Evolutionary conservation across 2,888 invertebrate genomes (phyloP).

Genomic region (Scelioninae gen. 1): DNA sequence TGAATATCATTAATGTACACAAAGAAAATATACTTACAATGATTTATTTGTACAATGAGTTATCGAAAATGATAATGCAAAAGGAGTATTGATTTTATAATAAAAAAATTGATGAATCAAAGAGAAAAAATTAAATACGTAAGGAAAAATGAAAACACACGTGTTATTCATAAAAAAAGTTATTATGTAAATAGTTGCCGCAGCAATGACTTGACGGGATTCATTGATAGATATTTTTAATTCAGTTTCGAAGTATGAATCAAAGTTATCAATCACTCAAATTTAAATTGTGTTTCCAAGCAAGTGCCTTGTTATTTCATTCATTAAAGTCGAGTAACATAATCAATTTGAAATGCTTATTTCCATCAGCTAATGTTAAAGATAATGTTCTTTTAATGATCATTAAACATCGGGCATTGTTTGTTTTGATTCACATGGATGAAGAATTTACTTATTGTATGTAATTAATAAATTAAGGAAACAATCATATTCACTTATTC

Average conservation of each 20-base stretch:
- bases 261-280: slow-evolving; percentile 40
- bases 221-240: slow-evolving; percentile 46
- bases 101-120: not conserved
- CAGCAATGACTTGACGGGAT: slow-evolving; percentile 23
- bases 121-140: not conserved
- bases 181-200: slow-evolving; percentile 14
- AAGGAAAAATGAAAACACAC: not conserved
- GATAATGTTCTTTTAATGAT: not conserved
- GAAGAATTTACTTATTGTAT: too few relatives aligned
- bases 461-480: too few relatives aligned
- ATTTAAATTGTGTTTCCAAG: slow-evolving; percentile 16
- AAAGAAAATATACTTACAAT: slow-evolving; percentile 8
- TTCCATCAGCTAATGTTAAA: not conserved
- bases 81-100: not conserved
- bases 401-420: not conserved
- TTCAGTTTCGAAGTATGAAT: slow-evolving; percentile 22
- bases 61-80: slow-evolving; percentile 6
- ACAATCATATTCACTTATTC: too few relatives aligned
- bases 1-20: slow-evolving; percentile 1
- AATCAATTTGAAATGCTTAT: not conserved
- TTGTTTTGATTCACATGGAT: not conserved
- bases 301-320: slow-evolving; percentile 1
- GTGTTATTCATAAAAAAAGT: slow-evolving; percentile 10
- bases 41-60: slow-evolving; percentile 5
- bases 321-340: not conserved